These are phyloP conservation scores for Pelobates fuscus DNA, from an alignment of 2,113 vertebrate species.

Conservation along the genomic window DNA sequence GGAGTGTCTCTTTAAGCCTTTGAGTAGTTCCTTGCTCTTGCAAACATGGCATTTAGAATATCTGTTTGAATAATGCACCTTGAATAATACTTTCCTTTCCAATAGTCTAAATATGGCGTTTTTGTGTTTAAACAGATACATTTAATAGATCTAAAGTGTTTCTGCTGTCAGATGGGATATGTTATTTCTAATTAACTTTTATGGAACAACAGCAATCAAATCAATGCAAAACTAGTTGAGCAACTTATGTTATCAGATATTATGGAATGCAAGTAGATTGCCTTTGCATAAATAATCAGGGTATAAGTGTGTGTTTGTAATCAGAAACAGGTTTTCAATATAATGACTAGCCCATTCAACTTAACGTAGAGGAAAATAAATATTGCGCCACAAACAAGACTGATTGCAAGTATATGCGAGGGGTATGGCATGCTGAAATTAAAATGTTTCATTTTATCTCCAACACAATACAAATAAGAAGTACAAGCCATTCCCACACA, in stretches of 20 bases:
- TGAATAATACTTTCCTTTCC: not conserved
- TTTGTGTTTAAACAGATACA: conserved; percentile 6
- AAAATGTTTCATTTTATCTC: conserved; percentile 5
- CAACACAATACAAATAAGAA: conserved; percentile 12
- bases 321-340: conserved; percentile 25
- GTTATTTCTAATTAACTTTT: conserved; percentile 34
- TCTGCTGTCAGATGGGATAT: not conserved
- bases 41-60: too few species aligned
- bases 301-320: conserved; percentile 19
- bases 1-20: too few species aligned
- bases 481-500: too few species aligned
- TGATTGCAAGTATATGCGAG: conserved; percentile 12
- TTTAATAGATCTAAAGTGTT: conserved; percentile 4
- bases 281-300: conserved; percentile 8
- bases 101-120: not conserved
- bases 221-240: conserved; percentile 13
- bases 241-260: conserved; percentile 22
- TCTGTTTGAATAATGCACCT: not conserved
- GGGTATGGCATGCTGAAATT: conserved; percentile 10
- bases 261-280: not conserved
- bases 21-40: too few species aligned
- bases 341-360: conserved; percentile 23
- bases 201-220: conserved; percentile 22
- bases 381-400: conserved; percentile 25
- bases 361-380: conserved; percentile 41